Base-by-base conservation (phyloP, 2,888 invertebrate species). In the Bruchidius siliquastri region DNA sequence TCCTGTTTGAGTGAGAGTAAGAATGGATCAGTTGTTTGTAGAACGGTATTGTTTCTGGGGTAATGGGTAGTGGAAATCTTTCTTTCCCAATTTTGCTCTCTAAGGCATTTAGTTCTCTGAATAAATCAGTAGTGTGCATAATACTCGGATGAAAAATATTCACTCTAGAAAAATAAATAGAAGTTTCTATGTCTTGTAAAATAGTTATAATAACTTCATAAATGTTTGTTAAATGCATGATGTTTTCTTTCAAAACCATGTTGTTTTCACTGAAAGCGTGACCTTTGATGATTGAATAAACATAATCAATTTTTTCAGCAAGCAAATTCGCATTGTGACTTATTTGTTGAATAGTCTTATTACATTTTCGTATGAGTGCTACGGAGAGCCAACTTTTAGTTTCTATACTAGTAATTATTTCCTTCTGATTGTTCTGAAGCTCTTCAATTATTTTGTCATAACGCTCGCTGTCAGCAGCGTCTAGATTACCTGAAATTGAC, bases 81-180 rank as follows among this genome's bases (percentile, higher is more conserved):
- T 67, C 21, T 20, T 20, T 67, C 2, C 21, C 21, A n/a, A 2
- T 3, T 67, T 67, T 67, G 10, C 1, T 71, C 26, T 71, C 20
- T n/a, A 71, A n/a, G 8, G 20, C 20, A 22, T 22, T 20, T 18
- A 70, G 30, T 30, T 71, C 13, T 30, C 20, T 30, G n/a, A 26
- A 20, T 20, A 71, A 21, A 71, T 71, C 30, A 3, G 18, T 0
- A 20, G 71, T 13, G 20, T 71, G 3, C 32, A 71, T 26, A 20
- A 71, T 71, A 26, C 71, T 71, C 2, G 71, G 71, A 30, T 71
- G 13, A 26, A 71, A 30, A 49, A 71, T n/a, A 30, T 49, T 49
- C 18, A 71, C n/a, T 21, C n/a, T 71, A 21, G 26, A 26, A 21
- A 30, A 71, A 20, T 26, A 26, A 20, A 71, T 71, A 18, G 49